phyloP scores from a whole-genome alignment of 2,797 vertebrate species.

The Phoebastria nigripes region DNA sequence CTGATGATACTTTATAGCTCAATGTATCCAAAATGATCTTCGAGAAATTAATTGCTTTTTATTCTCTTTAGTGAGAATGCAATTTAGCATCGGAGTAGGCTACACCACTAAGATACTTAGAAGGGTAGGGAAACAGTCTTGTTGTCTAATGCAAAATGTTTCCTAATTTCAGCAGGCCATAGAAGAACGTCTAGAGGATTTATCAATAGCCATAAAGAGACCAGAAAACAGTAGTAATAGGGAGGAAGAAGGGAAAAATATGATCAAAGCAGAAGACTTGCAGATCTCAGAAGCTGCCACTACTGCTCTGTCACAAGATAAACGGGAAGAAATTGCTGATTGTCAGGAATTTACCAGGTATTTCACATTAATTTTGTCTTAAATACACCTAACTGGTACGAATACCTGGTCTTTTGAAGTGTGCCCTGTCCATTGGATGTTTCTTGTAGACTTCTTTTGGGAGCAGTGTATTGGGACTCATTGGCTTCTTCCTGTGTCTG shows the following conservation, averaged over 20 bases:
- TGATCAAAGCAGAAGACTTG: slow-evolving; percentile 39
- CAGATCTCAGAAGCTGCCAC: slow-evolving; percentile 15
- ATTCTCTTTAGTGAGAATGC: neutral
- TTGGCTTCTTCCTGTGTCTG: neutral
- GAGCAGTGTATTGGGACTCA: neutral
- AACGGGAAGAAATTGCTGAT: slow-evolving; percentile 48
- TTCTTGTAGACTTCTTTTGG: neutral
- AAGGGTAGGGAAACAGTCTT: neutral
- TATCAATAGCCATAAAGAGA: neutral
- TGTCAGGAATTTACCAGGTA: slow-evolving; percentile 66
- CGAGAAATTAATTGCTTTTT: neutral
- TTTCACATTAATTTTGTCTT: neutral
- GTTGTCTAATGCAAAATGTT: neutral
- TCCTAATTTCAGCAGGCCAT: slow-evolving; percentile 24
- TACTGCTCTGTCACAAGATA: slow-evolving; percentile 46
- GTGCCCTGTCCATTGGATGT: neutral
- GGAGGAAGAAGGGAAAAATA: slow-evolving; percentile 65
- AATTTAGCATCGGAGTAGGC: neutral
- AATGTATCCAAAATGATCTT: neutral
- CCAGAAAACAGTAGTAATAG: slow-evolving; percentile 51
- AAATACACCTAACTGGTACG: neutral
- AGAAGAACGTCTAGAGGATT: neutral
- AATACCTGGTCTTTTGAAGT: neutral
- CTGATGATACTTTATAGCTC: neutral
- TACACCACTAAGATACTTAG: neutral